Base-by-base conservation (phyloP, 2,797 vertebrate genomes). In the Falco novaeseelandiae region DNA sequence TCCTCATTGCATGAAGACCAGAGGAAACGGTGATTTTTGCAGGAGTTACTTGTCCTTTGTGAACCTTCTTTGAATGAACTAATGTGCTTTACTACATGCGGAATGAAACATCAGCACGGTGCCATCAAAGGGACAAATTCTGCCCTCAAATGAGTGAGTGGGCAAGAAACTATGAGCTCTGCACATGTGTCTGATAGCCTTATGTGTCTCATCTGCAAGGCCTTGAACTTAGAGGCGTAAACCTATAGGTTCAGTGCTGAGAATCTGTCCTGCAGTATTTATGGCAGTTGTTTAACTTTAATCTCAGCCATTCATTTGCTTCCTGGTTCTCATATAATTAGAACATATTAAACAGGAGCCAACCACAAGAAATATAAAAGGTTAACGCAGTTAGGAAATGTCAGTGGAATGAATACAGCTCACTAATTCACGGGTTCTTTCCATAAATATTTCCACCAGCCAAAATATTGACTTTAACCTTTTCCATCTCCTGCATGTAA, bases 391-490 rank as follows among this genome's bases (percentile, higher is more conserved):
- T 91, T 95, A 95, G 95, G 91, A 95, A 96, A 95, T 94, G 93
- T 96, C 95, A 95, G 38, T 96, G 95, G 96, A 92, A 92, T 76
- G 83, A 92, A 83, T 90, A 65, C 72, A 92, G 79, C 87, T 97
- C 89, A 3, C 91, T 94, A 91, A 96, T 87, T 93, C 94, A 93
- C 1, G 13, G n/a, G 59, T 83, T 96, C 94, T 94, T 93, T 91
- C 93, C 91, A 93, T 96, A 96, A 95, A 96, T 97, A 91, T 90
- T 94, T 96, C 66, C 92, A 87, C 73, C 91, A 96, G 97, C 93
- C 95, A 95, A 96, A 97, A 97, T 96, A 94, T 73, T 95, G 96
- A 95, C 94, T 97, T 96, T 95, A 96, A 97, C 92, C 91, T 95
- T 96, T 97, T 94, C 93, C 95, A 92, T 97, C 96, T 94, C 94